Conservation (phyloP, 2,797 vertebrate genomes). For the Enteromius unitaeniatus region DNA sequence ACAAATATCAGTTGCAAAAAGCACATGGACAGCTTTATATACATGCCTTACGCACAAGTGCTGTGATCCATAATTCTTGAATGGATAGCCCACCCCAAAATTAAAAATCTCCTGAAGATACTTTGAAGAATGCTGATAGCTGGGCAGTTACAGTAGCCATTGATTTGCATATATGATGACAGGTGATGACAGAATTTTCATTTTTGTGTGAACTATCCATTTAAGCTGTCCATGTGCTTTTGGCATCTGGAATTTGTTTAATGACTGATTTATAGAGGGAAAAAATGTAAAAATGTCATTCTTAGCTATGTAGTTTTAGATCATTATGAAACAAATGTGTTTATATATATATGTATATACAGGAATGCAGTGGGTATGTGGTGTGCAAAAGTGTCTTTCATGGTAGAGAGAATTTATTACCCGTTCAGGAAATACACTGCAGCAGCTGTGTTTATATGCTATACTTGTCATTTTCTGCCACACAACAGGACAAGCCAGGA, state of each 20-base stretch:
- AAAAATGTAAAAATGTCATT: fast-evolving
- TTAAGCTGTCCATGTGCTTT: not conserved
- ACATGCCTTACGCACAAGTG: not conserved
- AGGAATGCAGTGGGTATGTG: conserved; percentile 60
- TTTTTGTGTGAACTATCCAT: not conserved
- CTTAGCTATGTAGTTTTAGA: not conserved
- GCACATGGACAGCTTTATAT: not conserved
- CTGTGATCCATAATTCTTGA: not conserved
- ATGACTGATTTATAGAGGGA: not conserved
- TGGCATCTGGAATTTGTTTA: not conserved
- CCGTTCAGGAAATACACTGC: conserved; percentile 67
- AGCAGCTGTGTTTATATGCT: conserved; percentile 64
- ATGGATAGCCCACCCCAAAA: not conserved
- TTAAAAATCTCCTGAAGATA: not conserved
- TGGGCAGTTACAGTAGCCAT: not conserved
- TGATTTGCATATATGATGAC: not conserved
- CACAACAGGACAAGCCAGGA: conserved; percentile 50
- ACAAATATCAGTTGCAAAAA: conserved; percentile 31
- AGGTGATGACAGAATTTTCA: not conserved
- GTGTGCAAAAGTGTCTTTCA: conserved; percentile 70
- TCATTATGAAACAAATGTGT: conserved; percentile 23
- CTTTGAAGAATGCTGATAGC: not conserved
- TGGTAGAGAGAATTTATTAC: conserved; percentile 75
- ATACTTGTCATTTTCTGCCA: conserved; percentile 61
- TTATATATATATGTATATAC: not conserved